These are phyloP conservation scores for Maconellicoccus hirsutus DNA, from an alignment of 1,140 invertebrate species.

Conservation along the genomic window DNA sequence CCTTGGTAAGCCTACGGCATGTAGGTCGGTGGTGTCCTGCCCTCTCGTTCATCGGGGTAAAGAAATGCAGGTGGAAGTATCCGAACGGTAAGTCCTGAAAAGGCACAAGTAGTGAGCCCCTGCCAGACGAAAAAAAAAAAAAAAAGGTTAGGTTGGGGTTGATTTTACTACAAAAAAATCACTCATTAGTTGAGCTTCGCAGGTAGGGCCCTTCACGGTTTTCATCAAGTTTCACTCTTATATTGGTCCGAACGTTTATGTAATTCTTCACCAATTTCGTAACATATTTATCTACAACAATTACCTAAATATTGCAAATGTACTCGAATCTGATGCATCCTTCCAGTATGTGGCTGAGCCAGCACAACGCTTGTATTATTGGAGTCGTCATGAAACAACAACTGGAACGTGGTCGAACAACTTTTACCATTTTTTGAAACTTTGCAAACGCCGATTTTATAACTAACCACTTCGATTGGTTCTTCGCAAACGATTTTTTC, in stretches of 20 bases:
- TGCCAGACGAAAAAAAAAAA: too few relatives aligned
- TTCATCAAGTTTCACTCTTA: too few relatives aligned
- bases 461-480: slow-evolving; percentile 85
- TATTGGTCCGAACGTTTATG: neutral
- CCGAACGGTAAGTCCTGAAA: too few relatives aligned
- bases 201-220: too few relatives aligned
- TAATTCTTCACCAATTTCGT: neutral
- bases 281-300: neutral
- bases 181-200: too few relatives aligned
- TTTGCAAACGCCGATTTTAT: slow-evolving; percentile 90
- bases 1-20: too few relatives aligned
- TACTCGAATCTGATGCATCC: slow-evolving; percentile 98
- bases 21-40: too few relatives aligned
- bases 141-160: too few relatives aligned
- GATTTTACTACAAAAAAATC: too few relatives aligned
- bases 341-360: slow-evolving; percentile 84
- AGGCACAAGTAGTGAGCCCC: too few relatives aligned
- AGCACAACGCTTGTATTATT: slow-evolving; percentile 81
- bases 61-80: too few relatives aligned
- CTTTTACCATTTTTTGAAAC: slow-evolving; percentile 82
- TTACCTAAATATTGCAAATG: slow-evolving; percentile 85
- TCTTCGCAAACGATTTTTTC: slow-evolving; percentile 72
- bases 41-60: too few relatives aligned
- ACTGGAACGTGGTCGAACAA: slow-evolving; percentile 78
- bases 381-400: slow-evolving; percentile 64